Base-by-base conservation (phyloP, 2,888 invertebrate genomes). In the Thymelicus sylvestris region DNA sequence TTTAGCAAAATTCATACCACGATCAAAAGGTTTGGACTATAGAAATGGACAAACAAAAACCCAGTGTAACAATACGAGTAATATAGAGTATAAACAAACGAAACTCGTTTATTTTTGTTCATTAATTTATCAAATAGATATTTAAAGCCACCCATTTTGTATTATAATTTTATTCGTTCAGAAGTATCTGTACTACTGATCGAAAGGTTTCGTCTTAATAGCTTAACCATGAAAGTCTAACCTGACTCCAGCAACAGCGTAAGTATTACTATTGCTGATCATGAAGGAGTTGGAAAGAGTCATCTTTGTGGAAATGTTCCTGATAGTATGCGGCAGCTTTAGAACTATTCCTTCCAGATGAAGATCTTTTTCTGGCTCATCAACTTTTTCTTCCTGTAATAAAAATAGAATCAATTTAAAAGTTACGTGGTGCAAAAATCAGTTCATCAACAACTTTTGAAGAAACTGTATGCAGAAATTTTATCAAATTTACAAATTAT, bases 201-300 rank as follows among this genome's bases (percentile, higher is more conserved):
- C 31, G 31, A 31, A 31, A 31, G 31, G 31, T 31, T 31, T 31
- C 5, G 5, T 5, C 5, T 31, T n/a, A n/a, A n/a, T n/a, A 31
- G 31, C 5, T 31, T 31, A 31, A 31, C 31, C 31, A 31, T 31
- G 3, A 5, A 31, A 5, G 31, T 31, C 59, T 24, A 48, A 96
- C 97, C 97, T 96, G 1, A 99, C 98, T 2, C 99, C 99, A 50
- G 99, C 99, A 0, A 99, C 98, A 0, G 98, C 98, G 83, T 98
- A 99, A 80, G 97, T 97, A 79, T 97, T 96, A 72, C 97, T 96
- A 47, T 97, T 97, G 78, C 98, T 98, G 75, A 99, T 95, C 95
- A 98, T 98, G 65, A 98, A 96, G 0, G 98, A 97, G 86, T 98
- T 98, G 0, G 98, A 98, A 76, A 96, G 96, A 80, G 98, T 96